These are phyloP conservation scores for Drosophila lacicola DNA, from an alignment of 2,888 invertebrate species.

Conservation along the genomic window DNA sequence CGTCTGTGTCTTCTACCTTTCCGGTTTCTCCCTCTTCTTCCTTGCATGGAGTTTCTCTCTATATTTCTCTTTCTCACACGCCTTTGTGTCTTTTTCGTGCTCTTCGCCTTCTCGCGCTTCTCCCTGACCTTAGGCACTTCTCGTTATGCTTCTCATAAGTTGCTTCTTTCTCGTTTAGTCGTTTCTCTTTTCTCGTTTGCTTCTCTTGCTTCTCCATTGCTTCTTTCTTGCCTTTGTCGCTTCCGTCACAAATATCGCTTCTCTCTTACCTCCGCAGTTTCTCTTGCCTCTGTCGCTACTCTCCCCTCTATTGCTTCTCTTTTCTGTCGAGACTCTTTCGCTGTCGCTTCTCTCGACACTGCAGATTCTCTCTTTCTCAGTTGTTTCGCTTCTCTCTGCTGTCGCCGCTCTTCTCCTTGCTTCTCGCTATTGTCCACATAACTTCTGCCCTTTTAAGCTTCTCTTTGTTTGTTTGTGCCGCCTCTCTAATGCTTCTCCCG, in stretches of 20 bases:
- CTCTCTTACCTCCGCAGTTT: not conserved
- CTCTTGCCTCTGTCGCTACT: not conserved
- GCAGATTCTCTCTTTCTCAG: not conserved
- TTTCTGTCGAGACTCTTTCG: not conserved
- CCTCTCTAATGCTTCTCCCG: slow-evolving; percentile 1
- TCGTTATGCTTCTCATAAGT: too few species aligned
- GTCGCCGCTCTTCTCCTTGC: too few species aligned
- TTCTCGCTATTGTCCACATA: too few species aligned
- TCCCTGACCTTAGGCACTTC: too few species aligned
- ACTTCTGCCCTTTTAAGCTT: not conserved
- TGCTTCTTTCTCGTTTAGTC: too few species aligned
- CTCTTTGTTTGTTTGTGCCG: not conserved
- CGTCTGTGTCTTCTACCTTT: too few species aligned
- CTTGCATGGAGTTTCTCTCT: too few species aligned
- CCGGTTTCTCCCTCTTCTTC: too few species aligned
- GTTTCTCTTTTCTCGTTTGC: not conserved
- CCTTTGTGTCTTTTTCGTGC: too few species aligned
- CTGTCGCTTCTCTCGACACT: not conserved
- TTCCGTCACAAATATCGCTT: not conserved
- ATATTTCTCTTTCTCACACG: too few species aligned
- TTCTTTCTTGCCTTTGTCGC: not conserved
- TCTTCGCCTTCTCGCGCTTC: too few species aligned
- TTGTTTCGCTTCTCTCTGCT: not conserved
- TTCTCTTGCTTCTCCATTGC: not conserved
- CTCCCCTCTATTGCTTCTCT: not conserved